These are phyloP conservation scores for Oncorhynchus keta DNA, from an alignment of 2,113 vertebrate genomes.

Conservation along the genomic window DNA sequence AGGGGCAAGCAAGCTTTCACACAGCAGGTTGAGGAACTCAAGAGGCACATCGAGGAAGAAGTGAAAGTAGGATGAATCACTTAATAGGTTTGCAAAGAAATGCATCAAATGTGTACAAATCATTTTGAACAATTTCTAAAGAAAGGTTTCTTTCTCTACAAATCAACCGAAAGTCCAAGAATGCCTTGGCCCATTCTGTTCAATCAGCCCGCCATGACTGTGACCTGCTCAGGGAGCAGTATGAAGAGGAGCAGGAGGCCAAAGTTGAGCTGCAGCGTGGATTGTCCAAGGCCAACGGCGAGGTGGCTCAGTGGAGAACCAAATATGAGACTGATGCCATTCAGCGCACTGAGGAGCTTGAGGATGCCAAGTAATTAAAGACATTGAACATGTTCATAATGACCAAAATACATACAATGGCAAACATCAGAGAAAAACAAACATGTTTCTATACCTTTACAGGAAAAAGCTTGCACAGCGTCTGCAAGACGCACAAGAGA, in stretches of 20 bases:
- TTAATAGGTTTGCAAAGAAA: no score
- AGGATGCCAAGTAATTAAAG: slow-evolving; percentile 72
- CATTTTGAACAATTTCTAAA: no score
- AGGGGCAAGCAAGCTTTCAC: slow-evolving; percentile 79
- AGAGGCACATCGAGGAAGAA: slow-evolving; percentile 83
- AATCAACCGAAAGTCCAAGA: slow-evolving; percentile 78
- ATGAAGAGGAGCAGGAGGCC: slow-evolving; percentile 79
- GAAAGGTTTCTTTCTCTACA: no score
- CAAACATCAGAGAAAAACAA: no score
- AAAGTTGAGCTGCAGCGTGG: slow-evolving; percentile 72
- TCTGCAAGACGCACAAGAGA: slow-evolving; percentile 72
- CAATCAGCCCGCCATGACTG: slow-evolving; percentile 72
- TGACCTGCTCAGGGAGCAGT: slow-evolving; percentile 80
- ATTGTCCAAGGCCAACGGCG: slow-evolving; percentile 72
- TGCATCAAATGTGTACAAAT: no score
- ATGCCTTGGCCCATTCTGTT: slow-evolving; percentile 80
- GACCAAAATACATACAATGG: slow-evolving; percentile 45
- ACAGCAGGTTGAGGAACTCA: slow-evolving; percentile 83
- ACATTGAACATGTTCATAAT: neutral
- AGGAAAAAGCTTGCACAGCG: slow-evolving; percentile 75
- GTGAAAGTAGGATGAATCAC: slow-evolving; percentile 53
- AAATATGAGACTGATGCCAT: slow-evolving; percentile 76
- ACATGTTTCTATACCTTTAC: neutral
- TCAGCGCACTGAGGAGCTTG: slow-evolving; percentile 76
- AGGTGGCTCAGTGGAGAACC: slow-evolving; percentile 75